Base-by-base conservation (phyloP, 2,113 vertebrate species). In the Anguilla japonica region DNA sequence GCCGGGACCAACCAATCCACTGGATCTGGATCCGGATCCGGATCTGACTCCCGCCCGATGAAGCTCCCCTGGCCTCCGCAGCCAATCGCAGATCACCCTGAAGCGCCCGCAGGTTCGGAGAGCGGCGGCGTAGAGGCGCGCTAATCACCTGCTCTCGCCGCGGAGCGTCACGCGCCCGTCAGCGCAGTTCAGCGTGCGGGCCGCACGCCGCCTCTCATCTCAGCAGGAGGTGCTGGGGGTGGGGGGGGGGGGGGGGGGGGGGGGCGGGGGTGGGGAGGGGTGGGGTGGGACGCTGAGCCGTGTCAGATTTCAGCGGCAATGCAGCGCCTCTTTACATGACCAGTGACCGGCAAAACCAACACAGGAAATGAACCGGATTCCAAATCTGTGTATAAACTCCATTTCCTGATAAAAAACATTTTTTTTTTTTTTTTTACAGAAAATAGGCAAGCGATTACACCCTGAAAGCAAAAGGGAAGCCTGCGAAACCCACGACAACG, bases 361-460 rank as follows among this genome's bases (percentile, higher is more conserved):
- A 79, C 75, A 14, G 75, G 75, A 79, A 29, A 15, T 75, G 67
- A 75, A 22, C 29, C 13, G 39, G 92, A 90, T 90, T 91, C 93
- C 92, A 90, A 94, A 11, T 93, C 89, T 92, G 91, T 92, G 86
- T 91, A 94, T 94, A 91, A 91, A 91, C 89, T 86, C 91, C 79
- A 90, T 91, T 93, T 92, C 90, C 87, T 87, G 67, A 13, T 11
- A 53, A 53, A 53, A 53, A 53, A 53, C 43, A 3, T 0, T 46
- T 46, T 53, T 53, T 8, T 9, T 8, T 13, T 53, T 53, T 34
- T 34, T 34, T 34, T 34, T 34, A 34, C 34, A 34, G 34, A 34
- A 34, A 34, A 34, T 34, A 34, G 34, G 34, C 34, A 34, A 34
- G 34, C 34, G 34, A 34, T 34, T 34, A 34, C 34, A 34, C 34